Percentiles rank a stretch among this genome's conserved stretches.
Conservation (phyloP, 2,888 invertebrate genomes). For the Temnothorax unifasciatus region DNA sequence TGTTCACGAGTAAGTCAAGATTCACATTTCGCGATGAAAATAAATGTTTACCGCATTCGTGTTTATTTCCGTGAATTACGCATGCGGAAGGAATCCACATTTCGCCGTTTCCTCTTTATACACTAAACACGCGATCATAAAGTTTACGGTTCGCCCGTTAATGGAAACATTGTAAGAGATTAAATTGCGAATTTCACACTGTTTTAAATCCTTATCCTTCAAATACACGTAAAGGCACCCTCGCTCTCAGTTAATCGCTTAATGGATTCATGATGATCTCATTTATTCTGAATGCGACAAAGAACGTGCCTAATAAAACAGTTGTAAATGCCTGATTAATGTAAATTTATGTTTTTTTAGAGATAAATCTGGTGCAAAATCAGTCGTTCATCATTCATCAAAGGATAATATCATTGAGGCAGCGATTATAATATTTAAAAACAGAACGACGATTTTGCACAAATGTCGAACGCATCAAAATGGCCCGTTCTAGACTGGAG, state of each 20-base stretch:
- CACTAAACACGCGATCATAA: background rate
- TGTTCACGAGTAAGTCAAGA: background rate
- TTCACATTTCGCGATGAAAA: conserved; percentile 13
- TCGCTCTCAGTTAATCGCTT: background rate
- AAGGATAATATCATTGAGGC: too few relatives aligned
- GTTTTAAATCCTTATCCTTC: background rate
- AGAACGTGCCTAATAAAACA: background rate
- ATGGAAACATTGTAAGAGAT: background rate
- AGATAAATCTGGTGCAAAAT: background rate
- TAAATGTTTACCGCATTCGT: conserved; percentile 25
- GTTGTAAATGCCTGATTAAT: background rate
- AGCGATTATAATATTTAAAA: background rate
- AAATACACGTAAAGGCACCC: background rate
- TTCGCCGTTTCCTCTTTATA: background rate
- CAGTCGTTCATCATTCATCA: background rate
- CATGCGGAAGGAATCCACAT: background rate
- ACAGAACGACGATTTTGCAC: background rate
- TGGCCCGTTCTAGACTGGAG: too few relatives aligned
- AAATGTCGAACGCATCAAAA: background rate
- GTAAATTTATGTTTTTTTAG: background rate
- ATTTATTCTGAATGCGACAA: background rate
- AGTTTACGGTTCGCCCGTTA: background rate
- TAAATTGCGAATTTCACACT: background rate
- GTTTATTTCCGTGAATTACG: conserved; percentile 35
- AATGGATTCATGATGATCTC: background rate